Percentiles rank a stretch among this genome's conserved stretches.
phyloP scores from a whole-genome alignment of 2,113 vertebrate genomes.

The Strix aluco region DNA sequence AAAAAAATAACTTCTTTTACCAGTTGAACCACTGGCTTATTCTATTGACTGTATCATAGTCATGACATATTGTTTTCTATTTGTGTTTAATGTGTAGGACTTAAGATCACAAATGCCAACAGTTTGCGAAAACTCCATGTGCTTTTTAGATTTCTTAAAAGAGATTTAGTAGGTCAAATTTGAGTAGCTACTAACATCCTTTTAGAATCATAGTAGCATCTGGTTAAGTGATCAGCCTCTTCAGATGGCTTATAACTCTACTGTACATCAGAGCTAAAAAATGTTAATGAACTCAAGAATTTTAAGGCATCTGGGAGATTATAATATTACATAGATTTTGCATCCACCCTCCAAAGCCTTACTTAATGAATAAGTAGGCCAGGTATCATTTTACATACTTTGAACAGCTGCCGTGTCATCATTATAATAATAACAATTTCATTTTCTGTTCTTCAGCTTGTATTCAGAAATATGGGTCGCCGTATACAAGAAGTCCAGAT shows the following conservation, averaged over 20 bases:
- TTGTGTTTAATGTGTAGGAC: not conserved
- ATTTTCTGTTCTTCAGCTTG: conserved; percentile 80
- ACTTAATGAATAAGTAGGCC: not conserved
- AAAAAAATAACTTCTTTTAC: not conserved
- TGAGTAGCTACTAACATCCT: not conserved
- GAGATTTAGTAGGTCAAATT: not conserved
- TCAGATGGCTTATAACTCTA: not conserved
- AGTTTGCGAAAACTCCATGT: not conserved
- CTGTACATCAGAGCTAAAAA: not conserved
- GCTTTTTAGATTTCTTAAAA: not conserved
- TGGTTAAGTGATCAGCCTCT: not conserved
- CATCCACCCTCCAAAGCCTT: not conserved
- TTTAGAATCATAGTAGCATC: not conserved
- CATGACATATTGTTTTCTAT: not conserved
- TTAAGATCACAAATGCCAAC: not conserved
- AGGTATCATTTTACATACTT: not conserved
- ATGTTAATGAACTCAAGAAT: not conserved
- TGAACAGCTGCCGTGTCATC: not conserved
- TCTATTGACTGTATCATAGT: not conserved
- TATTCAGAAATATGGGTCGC: conserved; percentile 80
- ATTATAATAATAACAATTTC: not conserved
- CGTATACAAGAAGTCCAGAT: conserved; percentile 79
- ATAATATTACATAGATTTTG: not conserved
- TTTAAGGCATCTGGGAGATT: not conserved
- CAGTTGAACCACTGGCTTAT: not conserved